These are phyloP conservation scores for Rhopalosiphum maidis DNA, from an alignment of 1,140 invertebrate genomes.

Conservation along the genomic window DNA sequence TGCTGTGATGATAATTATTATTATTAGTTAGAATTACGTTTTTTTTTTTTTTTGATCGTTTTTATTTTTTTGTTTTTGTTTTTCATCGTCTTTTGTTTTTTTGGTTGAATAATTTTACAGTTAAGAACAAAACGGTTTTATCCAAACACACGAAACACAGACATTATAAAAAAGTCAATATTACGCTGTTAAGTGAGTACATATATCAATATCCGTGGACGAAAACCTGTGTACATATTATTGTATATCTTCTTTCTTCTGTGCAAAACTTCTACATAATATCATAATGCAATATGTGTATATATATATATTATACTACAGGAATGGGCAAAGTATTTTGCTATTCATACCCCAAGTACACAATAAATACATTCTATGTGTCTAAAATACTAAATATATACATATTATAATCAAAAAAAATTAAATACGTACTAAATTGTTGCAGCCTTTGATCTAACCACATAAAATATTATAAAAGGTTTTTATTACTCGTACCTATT, in stretches of 20 bases:
- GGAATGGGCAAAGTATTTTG: neutral
- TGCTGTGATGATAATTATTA: neutral
- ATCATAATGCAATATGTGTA: neutral
- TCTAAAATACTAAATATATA: neutral
- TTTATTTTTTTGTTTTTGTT: slow-evolving; percentile 38
- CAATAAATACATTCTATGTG: neutral
- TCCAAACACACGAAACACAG: slow-evolving; percentile 31
- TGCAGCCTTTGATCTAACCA: too few species aligned
- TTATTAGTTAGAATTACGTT: neutral
- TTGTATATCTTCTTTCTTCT: slow-evolving; percentile 45
- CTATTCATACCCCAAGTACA: neutral
- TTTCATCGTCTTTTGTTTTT: slow-evolving; percentile 39
- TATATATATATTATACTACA: neutral
- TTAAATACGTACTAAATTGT: neutral
- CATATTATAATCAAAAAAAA: neutral
- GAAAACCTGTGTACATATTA: neutral
- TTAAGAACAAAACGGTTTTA: slow-evolving; percentile 33
- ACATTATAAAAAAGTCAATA: slow-evolving; percentile 39
- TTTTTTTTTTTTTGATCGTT: slow-evolving; percentile 8
- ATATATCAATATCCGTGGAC: neutral
- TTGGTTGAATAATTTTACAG: slow-evolving; percentile 53
- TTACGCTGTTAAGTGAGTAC: slow-evolving; percentile 49
- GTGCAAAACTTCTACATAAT: neutral
- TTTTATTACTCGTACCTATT: neutral
- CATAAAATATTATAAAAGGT: neutral